phyloP scores from a whole-genome alignment of 2,888 invertebrate species.

The Augiades crinisus region DNA sequence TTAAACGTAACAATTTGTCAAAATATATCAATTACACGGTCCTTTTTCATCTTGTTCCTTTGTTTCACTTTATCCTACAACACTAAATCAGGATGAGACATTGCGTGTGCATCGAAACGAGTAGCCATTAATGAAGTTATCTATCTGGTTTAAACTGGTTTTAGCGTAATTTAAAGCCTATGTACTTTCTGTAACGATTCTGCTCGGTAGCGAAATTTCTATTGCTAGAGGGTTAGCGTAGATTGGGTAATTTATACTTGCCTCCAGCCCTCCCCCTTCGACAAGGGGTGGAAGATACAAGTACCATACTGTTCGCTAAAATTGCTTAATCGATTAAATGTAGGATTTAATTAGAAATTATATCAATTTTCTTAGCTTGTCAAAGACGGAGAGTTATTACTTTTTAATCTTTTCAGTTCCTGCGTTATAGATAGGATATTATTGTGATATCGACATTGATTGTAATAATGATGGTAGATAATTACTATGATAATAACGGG shows the following conservation, averaged over 20 bases:
- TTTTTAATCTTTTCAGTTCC: not conserved
- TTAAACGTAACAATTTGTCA: constrained; percentile 39
- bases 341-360: constrained; percentile 59
- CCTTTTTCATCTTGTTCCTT: not conserved
- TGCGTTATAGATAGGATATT: not conserved
- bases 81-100: constrained; percentile 20
- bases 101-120: constrained; percentile 26
- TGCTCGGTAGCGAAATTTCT: constrained; percentile 68
- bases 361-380: constrained; percentile 46
- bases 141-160: constrained; percentile 47
- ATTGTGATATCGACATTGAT: not conserved
- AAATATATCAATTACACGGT: constrained; percentile 32
- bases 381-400: not conserved
- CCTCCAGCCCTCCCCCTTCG: constrained; percentile 54
- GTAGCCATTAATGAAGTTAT: constrained; percentile 46
- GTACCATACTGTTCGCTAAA: constrained; percentile 68
- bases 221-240: constrained; percentile 73
- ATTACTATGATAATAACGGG: constrained; percentile 2
- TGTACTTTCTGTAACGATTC: constrained; percentile 67
- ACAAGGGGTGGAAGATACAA: constrained; percentile 52
- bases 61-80: not conserved
- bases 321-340: constrained; percentile 73
- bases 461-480: constrained; percentile 5
- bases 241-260: constrained; percentile 80
- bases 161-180: constrained; percentile 62